Percentiles rank a stretch among this genome's conserved stretches.
phyloP scores from a whole-genome alignment of 2,797 vertebrate genomes.

The Nyctalus aviator region DNA sequence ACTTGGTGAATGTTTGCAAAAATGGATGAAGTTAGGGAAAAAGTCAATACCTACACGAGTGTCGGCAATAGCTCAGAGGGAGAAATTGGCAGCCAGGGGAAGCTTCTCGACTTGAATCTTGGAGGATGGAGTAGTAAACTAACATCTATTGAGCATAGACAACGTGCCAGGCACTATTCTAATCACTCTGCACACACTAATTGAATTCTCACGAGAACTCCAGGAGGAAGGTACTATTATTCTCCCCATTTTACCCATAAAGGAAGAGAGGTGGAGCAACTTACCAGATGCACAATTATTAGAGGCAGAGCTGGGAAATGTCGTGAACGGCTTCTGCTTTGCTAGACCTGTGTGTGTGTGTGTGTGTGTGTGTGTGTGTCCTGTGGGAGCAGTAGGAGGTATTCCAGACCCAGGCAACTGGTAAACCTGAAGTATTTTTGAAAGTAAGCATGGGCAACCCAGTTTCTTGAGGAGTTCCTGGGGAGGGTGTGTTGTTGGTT shows the following conservation, averaged over 20 bases:
- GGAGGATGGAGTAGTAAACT: not conserved
- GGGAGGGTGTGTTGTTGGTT: not conserved
- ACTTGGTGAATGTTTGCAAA: not conserved
- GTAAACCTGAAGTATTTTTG: not conserved
- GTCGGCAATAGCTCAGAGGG: not conserved
- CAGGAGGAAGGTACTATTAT: not conserved
- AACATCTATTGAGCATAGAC: not conserved
- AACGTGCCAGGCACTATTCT: not conserved
- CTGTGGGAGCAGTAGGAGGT: not conserved
- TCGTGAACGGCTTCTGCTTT: not conserved
- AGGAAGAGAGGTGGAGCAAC: not conserved
- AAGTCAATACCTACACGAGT: not conserved
- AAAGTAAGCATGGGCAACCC: not conserved
- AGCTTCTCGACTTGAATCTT: not conserved
- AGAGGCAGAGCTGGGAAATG: not conserved
- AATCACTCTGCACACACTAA: not conserved
- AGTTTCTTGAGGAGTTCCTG: not conserved
- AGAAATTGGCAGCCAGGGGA: not conserved
- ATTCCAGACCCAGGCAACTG: not conserved
- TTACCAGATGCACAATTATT: rapidly evolving
- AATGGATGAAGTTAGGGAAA: not conserved
- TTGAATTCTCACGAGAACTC: not conserved
- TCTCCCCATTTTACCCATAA: not conserved
- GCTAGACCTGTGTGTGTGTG: not conserved
- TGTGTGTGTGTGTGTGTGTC: not conserved